Base-by-base conservation (phyloP, 2,888 invertebrate species). In the Spilarctia lutea region DNA sequence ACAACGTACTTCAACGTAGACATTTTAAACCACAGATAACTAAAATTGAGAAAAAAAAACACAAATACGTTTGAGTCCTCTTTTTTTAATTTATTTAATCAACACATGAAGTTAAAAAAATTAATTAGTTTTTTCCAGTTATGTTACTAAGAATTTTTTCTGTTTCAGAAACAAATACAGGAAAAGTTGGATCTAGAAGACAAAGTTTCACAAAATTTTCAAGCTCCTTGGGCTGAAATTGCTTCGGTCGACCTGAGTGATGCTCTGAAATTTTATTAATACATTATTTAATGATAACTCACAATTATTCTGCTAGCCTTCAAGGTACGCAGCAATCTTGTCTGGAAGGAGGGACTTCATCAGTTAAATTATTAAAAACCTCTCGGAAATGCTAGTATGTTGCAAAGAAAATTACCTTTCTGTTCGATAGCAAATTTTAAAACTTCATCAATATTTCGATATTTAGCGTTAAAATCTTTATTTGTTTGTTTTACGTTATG, bases 111-210 rank as follows among this genome's bases (percentile, higher is more conserved):
- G 11, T 39, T 39, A 39, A 10, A 39, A 39, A 0, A 6, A 11
- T 39, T 11, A n/a, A n/a, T 73, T 77, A 81, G 81, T 71, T 81
- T 75, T 48, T 68, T 16, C 81, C 65, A 66, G 83, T 77, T 77
- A 87, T 76, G 35, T 83, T 76, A 56, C 87, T 77, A 0, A 94
- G 56, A 68, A 92, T 81, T 75, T 90, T 88, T 79, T 92, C 89
- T n/a, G 91, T 90, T 86, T 93, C 89, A 60, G 79, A 68, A 16
- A 95, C 87, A 7, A 91, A 52, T 79, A 89, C 81, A 0, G 92
- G 92, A 81, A 95, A 94, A 3, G 77, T 81, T n/a, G 95, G 95
- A 81, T 95, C 95, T 30, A 95, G 73, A 35, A 95, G 78, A 80
- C 94, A 94, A 11, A 94, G 63, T 80, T 91, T 94, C 2, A 94